phyloP scores from a whole-genome alignment of 2,888 invertebrate genomes.

The Congeria kusceri region DNA sequence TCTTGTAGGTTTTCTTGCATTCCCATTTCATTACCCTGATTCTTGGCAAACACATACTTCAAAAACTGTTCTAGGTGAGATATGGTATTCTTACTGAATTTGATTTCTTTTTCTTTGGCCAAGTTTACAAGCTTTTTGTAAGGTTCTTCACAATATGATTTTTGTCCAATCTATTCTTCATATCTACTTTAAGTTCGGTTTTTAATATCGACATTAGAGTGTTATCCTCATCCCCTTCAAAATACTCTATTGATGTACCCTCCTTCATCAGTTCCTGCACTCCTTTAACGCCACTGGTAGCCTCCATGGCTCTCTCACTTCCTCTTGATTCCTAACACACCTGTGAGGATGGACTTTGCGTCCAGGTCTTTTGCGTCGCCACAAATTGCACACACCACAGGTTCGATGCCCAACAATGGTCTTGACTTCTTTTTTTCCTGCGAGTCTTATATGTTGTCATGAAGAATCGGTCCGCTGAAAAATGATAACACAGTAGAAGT shows the following conservation, averaged over 20 bases:
- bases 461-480: conserved; percentile 19
- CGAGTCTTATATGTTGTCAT: conserved; percentile 13
- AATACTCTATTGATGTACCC: conserved; percentile 28
- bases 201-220: conserved; percentile 21
- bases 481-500: no score
- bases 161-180: conserved; percentile 29
- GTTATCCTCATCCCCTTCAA: conserved; percentile 36
- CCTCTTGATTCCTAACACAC: conserved; percentile 37
- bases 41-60: conserved; percentile 23
- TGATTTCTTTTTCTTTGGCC: conserved; percentile 7
- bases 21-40: conserved; percentile 7
- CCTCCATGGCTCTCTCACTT: conserved; percentile 22
- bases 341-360: conserved; percentile 1
- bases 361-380: background rate
- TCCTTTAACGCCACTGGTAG: conserved; percentile 14
- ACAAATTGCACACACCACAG: conserved; percentile 11
- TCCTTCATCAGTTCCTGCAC: conserved; percentile 18
- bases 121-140: background rate
- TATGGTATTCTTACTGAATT: conserved; percentile 18
- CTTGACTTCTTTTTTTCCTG: conserved; percentile 20
- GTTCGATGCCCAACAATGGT: conserved; percentile 19
- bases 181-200: conserved; percentile 4
- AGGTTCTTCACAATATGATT: conserved; percentile 8
- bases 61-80: conserved; percentile 21
- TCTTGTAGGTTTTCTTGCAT: conserved; percentile 17